Base-by-base conservation (phyloP, 2,797 vertebrate species). In the Neosilurus mollespiculum region DNA sequence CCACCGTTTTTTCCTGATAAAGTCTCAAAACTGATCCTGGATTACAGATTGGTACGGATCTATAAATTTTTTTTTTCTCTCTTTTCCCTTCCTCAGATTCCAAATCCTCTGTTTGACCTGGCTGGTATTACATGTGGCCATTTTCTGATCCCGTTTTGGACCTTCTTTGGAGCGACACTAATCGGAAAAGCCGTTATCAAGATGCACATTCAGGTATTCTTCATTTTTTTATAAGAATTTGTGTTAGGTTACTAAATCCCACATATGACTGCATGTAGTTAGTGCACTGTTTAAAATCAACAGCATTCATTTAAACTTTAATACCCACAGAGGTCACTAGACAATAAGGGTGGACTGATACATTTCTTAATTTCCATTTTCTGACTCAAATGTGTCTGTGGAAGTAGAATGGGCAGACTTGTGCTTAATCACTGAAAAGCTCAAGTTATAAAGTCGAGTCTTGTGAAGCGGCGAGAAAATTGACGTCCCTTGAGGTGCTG, bases 81-180 rank as follows among this genome's bases (percentile, higher is more conserved):
- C 8, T 2, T 83, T 8, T 87, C 2, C 86, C 6, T 78, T 64
- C 90, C 84, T 76, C 84, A 99, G 98, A 99, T 99, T 92, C 98
- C 98, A 77, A 99, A 99, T 91, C 98, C 98, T 30, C 92, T 99
- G 11, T 99, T 99, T 83, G 98, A 99, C 92, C 93, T 99, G 91
- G 98, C 98, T 56, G 98, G 98, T 88, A 99, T 99, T 89, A 99
- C 98, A 51, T 99, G 98, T 75, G 98, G 98, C 14, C 98, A 99
- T 89, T 99, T 99, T 85, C 93, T 99, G 77, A 98, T 99, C 90
- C 98, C 98, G 61, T 99, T 99, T 92, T 99, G 98, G 98, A 99
- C 98, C 49, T 99, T 99, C 93, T 99, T 99, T 87, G 98, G 98
- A 81, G 98, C 98, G n/a, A 99, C 98, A 34, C 90, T 99, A 22